Evolutionary conservation across 64 coral and sea anemone species (phyloP).

Genomic region (Montipora foliosa): DNA sequence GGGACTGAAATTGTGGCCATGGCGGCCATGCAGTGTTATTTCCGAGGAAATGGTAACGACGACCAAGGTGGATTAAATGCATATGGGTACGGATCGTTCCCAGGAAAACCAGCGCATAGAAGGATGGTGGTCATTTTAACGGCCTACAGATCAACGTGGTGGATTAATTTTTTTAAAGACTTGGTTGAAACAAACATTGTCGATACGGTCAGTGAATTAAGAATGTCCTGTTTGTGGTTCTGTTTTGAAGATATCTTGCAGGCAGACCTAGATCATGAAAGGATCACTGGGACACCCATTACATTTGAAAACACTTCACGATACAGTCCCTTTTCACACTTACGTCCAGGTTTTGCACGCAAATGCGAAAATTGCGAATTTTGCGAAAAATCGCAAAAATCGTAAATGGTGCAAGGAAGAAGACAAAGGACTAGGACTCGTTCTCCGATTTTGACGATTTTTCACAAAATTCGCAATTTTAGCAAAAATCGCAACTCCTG

Average conservation of each 20-base stretch:
- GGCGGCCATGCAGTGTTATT: slow-evolving; percentile 62
- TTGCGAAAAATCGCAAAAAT: too few species aligned
- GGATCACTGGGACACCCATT: slow-evolving; percentile 41
- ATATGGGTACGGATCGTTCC: not conserved
- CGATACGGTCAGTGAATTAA: too few species aligned
- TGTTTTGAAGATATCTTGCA: slow-evolving; percentile 29
- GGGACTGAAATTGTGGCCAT: slow-evolving; percentile 36
- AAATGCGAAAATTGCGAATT: too few species aligned
- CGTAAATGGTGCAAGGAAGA: too few species aligned
- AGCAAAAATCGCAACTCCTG: too few species aligned
- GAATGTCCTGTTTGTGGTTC: not conserved
- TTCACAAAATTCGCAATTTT: too few species aligned
- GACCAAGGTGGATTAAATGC: not conserved
- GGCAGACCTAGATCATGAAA: slow-evolving; percentile 28
- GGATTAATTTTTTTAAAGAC: slow-evolving; percentile 58
- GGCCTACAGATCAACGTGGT: slow-evolving; percentile 47
- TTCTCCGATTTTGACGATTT: too few species aligned
- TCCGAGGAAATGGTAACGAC: slow-evolving; percentile 36
- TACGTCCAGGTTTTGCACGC: too few species aligned
- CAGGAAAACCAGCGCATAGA: slow-evolving; percentile 16
- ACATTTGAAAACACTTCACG: slow-evolving; percentile 20
- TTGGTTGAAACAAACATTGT: too few species aligned
- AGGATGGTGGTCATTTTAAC: slow-evolving; percentile 33
- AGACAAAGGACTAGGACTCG: too few species aligned
- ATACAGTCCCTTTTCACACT: not conserved